phyloP scores from a whole-genome alignment of 2,888 invertebrate species.

The Allygus modestus region DNA sequence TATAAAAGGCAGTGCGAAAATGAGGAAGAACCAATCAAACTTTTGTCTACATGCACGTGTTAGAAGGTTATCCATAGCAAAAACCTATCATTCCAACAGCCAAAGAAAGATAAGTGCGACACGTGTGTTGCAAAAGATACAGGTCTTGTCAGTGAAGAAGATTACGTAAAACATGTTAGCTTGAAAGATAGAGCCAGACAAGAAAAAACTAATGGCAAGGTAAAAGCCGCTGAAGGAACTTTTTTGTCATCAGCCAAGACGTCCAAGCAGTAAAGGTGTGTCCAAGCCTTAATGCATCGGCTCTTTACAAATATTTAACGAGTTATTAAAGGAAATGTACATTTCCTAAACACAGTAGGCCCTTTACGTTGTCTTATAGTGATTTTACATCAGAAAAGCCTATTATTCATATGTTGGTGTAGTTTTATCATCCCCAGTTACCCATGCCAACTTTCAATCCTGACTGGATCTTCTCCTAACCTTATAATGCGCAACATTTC shows the following conservation, averaged over 20 bases:
- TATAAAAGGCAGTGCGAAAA: conserved; percentile 35
- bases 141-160: conserved; percentile 58
- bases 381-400: too few species aligned
- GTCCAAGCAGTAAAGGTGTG: conserved; percentile 66
- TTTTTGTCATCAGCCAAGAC: conserved; percentile 34
- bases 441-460: too few species aligned
- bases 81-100: conserved; percentile 64
- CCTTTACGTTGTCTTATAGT: too few species aligned
- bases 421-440: too few species aligned
- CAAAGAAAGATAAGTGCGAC: conserved; percentile 63
- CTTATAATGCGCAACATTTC: too few species aligned
- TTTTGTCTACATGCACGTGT: conserved; percentile 51
- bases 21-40: conserved; percentile 58
- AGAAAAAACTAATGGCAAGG: conserved; percentile 62
- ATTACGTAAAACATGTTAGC: conserved; percentile 61
- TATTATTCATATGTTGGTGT: too few species aligned
- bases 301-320: too few species aligned
- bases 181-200: conserved; percentile 63
- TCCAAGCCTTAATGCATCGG: conserved; percentile 54
- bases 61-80: conserved; percentile 58
- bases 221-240: conserved; percentile 14
- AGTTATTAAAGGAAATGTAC: too few species aligned
- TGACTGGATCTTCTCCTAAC: too few species aligned
- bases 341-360: too few species aligned
- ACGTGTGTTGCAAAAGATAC: conserved; percentile 58